Percentiles rank a stretch among this genome's conserved stretches.
These are phyloP conservation scores for Vulpes ferrilata DNA, from an alignment of 2,113 vertebrate species.

Conservation along the genomic window DNA sequence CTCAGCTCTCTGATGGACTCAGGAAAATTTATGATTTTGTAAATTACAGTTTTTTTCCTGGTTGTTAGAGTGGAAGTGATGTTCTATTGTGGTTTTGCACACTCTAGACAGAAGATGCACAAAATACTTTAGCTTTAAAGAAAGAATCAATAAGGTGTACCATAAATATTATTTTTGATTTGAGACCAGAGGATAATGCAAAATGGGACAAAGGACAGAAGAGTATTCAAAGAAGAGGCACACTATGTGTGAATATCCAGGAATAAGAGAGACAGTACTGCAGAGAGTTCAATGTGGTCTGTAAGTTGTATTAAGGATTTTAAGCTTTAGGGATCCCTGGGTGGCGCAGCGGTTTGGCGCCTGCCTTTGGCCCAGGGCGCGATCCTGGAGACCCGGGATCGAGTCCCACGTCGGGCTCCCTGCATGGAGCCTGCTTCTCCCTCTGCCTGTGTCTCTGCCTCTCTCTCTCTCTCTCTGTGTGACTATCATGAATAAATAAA, in stretches of 20 bases:
- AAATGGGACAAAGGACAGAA: not conserved
- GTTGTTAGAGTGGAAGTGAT: not conserved
- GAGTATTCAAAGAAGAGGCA: not conserved
- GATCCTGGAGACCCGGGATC: no score
- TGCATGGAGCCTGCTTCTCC: no score
- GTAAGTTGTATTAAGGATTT: not conserved
- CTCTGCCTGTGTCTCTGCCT: no score
- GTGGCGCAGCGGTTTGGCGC: no score
- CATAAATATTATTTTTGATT: not conserved
- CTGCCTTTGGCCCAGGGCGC: no score
- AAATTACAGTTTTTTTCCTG: not conserved
- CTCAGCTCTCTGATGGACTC: not conserved
- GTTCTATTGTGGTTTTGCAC: not conserved
- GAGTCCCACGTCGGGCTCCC: no score
- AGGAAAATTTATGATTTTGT: not conserved
- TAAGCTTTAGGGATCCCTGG: no score
- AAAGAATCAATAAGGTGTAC: not conserved
- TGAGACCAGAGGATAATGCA: not conserved
- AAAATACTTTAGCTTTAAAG: not conserved
- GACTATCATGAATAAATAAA: no score
- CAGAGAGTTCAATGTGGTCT: not conserved
- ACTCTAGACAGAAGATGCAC: not conserved
- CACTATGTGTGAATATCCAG: no score
- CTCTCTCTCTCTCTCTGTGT: no score
- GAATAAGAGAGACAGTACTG: not conserved